phyloP scores from a whole-genome alignment of 2,888 invertebrate species.

The Drosophila formosana region DNA sequence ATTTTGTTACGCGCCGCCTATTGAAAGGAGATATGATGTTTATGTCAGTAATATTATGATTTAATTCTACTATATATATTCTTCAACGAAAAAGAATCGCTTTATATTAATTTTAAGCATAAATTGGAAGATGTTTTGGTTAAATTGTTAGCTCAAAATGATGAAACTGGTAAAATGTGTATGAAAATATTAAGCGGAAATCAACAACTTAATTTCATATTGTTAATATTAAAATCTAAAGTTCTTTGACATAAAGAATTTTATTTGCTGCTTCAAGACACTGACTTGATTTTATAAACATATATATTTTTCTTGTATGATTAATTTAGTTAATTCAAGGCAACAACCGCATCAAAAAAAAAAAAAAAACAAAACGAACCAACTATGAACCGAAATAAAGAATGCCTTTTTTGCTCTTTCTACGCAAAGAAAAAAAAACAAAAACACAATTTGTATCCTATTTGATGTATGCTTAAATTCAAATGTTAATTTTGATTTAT shows the following conservation, averaged over 20 bases:
- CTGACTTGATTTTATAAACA: slow-evolving; percentile 11
- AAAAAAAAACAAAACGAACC: slow-evolving; percentile 37
- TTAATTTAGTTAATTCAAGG: slow-evolving; percentile 66
- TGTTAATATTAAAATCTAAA: slow-evolving; percentile 43
- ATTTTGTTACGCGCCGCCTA: slow-evolving; percentile 42
- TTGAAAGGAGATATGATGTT: slow-evolving; percentile 34
- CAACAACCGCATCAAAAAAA: slow-evolving; percentile 10
- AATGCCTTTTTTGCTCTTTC: slow-evolving; percentile 62
- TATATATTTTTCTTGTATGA: slow-evolving; percentile 21
- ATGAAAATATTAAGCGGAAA: slow-evolving; percentile 20
- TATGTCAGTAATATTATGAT: slow-evolving; percentile 34
- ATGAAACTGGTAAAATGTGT: slow-evolving; percentile 29
- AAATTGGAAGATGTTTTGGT: slow-evolving; percentile 45
- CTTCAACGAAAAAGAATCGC: slow-evolving; percentile 29
- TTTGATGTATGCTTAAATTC: slow-evolving; percentile 11
- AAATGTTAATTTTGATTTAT: slow-evolving; percentile 1
- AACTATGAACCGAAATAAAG: slow-evolving; percentile 42
- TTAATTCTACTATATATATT: slow-evolving; percentile 14
- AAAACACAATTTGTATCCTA: background rate
- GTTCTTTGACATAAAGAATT: slow-evolving; percentile 29
- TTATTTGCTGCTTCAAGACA: slow-evolving; percentile 21
- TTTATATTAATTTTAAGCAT: slow-evolving; percentile 65
- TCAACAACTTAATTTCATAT: slow-evolving; percentile 23
- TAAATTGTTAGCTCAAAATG: slow-evolving; percentile 55
- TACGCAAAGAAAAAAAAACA: slow-evolving; percentile 30